These are phyloP conservation scores for Chydorus sphaericus DNA, from an alignment of 2,888 invertebrate species.

Conservation along the genomic window DNA sequence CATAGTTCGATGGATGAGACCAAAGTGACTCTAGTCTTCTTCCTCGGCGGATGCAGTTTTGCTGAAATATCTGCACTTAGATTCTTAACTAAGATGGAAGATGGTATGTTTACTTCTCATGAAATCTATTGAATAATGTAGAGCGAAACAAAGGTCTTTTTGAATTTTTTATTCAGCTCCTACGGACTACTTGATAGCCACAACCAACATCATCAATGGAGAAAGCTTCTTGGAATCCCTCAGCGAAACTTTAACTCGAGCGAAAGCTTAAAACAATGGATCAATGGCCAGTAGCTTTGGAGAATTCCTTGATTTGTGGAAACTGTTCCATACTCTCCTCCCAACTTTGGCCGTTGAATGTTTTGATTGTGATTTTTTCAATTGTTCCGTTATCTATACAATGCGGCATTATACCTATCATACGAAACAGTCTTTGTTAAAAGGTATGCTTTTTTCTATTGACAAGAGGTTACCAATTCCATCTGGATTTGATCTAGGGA, in stretches of 20 bases:
- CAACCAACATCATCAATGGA: constrained; percentile 85
- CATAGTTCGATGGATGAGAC: constrained; percentile 26
- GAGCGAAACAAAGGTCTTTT: not conserved
- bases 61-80: constrained; percentile 60
- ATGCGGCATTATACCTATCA: constrained; percentile 28
- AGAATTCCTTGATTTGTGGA: constrained; percentile 7
- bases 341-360: constrained; percentile 30
- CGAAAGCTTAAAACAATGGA: not conserved
- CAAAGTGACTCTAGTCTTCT: constrained; percentile 74
- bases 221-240: constrained; percentile 65
- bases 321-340: constrained; percentile 20
- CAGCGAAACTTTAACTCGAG: constrained; percentile 36
- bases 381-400: constrained; percentile 29
- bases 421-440: not conserved
- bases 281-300: not conserved
- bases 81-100: constrained; percentile 40
- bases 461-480: constrained; percentile 28
- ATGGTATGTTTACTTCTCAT: constrained; percentile 39
- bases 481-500: constrained; percentile 36
- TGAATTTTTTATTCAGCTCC: constrained; percentile 36
- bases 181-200: constrained; percentile 77
- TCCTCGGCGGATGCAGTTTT: constrained; percentile 92
- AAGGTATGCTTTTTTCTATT: not conserved
- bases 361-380: constrained; percentile 22
- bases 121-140: not conserved